A percentile compares a stretch with the other conserved stretches of the same genome.
These are phyloP conservation scores for Bucorvus abyssinicus DNA, from an alignment of 2,797 vertebrate species.

Conservation along the genomic window DNA sequence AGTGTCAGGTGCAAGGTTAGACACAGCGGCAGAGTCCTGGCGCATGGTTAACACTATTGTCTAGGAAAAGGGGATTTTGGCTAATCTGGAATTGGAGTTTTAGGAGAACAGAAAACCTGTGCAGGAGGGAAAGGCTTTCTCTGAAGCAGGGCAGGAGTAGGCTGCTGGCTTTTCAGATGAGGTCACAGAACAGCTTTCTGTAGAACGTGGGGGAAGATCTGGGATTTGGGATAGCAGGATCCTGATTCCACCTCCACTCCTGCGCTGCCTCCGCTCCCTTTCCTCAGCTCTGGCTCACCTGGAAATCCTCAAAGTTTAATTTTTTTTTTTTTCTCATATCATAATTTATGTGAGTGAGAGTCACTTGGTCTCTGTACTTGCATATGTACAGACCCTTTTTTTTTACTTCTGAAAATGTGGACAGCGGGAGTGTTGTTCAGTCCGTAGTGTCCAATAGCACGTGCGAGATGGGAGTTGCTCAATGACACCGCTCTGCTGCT, in stretches of 20 bases:
- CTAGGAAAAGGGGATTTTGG: background rate
- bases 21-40: background rate
- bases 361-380: background rate
- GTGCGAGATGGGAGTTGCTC: background rate
- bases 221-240: background rate
- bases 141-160: too few species aligned
- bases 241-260: background rate
- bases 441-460: background rate
- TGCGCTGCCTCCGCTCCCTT: background rate
- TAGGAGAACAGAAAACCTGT: background rate
- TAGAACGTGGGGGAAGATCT: background rate
- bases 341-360: fast-evolving
- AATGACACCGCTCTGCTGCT: background rate
- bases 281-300: background rate
- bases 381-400: background rate
- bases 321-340: background rate
- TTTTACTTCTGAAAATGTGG: background rate
- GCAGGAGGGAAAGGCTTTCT: background rate
- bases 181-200: too few species aligned
- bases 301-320: background rate
- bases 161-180: background rate
- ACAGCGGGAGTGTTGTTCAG: background rate
- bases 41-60: fast-evolving
- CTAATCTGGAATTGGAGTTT: background rate
- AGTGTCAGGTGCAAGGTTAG: background rate